These are phyloP conservation scores for Merluccius polli DNA, from an alignment of 2,797 vertebrate species.

Conservation along the genomic window DNA sequence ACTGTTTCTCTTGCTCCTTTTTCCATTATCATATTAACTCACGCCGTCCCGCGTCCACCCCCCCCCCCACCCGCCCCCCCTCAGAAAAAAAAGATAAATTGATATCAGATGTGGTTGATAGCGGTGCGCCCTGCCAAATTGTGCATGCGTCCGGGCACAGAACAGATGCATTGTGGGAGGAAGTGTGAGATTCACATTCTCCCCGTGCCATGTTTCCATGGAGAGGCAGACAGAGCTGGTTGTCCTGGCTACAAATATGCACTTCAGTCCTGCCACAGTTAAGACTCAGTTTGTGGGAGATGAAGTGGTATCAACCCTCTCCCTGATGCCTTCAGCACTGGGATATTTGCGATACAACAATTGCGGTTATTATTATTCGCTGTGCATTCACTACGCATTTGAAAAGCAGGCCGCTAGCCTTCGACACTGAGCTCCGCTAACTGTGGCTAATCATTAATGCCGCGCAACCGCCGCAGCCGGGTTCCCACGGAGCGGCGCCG, in stretches of 20 bases:
- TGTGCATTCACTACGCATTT: not conserved
- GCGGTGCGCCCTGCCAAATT: constrained; percentile 5
- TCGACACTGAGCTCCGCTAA: not conserved
- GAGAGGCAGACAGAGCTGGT: constrained; percentile 1
- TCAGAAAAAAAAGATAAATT: constrained; percentile 17
- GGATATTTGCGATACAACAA: not conserved
- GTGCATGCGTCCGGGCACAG: not conserved
- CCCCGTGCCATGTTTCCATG: constrained; percentile 9
- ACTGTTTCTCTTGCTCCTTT: constrained; percentile 19
- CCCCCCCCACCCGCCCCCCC: not conserved
- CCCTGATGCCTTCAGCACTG: not conserved
- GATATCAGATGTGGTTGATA: constrained; percentile 10
- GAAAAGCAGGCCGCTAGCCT: not conserved
- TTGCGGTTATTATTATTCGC: not conserved
- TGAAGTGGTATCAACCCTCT: not conserved
- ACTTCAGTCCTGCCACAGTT: not conserved
- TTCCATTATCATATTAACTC: constrained; percentile 12
- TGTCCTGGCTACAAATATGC: constrained; percentile 2
- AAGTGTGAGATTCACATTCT: constrained; percentile 22
- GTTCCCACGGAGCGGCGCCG: not conserved
- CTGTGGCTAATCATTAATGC: not conserved
- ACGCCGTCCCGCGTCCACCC: not conserved
- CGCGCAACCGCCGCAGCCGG: not conserved
- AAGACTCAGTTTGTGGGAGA: not conserved
- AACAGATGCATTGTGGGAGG: constrained; percentile 22